A percentile compares a stretch with the other conserved stretches of the same genome.
phyloP scores from a whole-genome alignment of 2,113 vertebrate genomes.

The Ahaetulla prasina region DNA sequence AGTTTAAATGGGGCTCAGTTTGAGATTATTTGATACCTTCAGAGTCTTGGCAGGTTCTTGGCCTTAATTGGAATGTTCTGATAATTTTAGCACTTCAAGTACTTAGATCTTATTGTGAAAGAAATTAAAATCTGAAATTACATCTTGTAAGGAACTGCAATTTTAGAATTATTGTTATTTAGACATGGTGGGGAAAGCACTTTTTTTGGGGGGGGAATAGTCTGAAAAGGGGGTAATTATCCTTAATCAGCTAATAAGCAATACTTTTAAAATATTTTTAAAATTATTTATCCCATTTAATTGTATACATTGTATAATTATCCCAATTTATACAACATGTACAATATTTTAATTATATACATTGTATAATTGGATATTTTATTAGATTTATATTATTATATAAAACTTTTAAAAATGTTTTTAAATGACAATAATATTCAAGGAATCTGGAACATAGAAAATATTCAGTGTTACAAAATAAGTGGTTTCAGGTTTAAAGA shows the following conservation, averaged over 20 bases:
- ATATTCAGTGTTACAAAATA: background rate
- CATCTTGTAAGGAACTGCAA: background rate
- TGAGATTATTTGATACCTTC: background rate
- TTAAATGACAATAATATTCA: background rate
- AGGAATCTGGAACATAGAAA: background rate
- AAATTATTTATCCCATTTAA: background rate
- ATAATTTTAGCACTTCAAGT: background rate
- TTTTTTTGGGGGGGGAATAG: background rate
- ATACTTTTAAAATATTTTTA: background rate
- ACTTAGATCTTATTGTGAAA: background rate
- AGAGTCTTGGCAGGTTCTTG: background rate
- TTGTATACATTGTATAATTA: background rate
- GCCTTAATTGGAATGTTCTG: background rate
- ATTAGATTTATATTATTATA: background rate
- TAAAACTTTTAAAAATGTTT: background rate
- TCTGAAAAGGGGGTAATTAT: background rate
- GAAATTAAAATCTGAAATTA: background rate
- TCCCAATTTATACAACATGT: background rate
- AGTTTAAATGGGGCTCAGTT: background rate
- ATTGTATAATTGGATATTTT: background rate
- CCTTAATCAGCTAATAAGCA: background rate
- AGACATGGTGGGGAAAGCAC: background rate
- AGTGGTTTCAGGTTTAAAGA: background rate
- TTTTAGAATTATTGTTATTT: background rate
- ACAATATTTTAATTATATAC: background rate